Conservation (phyloP, 2,888 invertebrate genomes). For the Ptychoptera albimana region DNA sequence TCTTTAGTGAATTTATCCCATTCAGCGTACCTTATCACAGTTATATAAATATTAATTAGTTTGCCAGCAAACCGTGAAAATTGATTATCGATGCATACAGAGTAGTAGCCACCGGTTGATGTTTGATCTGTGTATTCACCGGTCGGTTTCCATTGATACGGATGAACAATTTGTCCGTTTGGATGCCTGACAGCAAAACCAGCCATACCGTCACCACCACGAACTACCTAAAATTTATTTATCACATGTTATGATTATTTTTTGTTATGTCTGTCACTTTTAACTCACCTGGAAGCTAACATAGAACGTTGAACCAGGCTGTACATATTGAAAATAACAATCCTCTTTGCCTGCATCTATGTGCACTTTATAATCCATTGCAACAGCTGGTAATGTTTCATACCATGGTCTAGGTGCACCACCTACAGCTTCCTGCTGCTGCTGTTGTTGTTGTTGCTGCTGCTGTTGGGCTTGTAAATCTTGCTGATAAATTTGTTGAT, state of each 20-base stretch:
- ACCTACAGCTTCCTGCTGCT: not conserved
- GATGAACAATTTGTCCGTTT: conserved; percentile 66
- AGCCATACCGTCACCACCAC: conserved; percentile 89
- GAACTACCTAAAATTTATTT: conserved; percentile 49
- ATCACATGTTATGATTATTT: not conserved
- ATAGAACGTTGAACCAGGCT: conserved; percentile 81
- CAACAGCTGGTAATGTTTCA: conserved; percentile 76
- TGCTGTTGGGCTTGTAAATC: conserved; percentile 20
- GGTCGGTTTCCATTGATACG: conserved; percentile 80
- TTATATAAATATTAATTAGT: conserved; percentile 76
- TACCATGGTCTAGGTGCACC: conserved; percentile 48
- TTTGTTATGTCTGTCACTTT: too few relatives aligned
- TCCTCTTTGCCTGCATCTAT: conserved; percentile 90
- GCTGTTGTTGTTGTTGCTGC: conserved; percentile 5
- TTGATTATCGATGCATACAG: conserved; percentile 84
- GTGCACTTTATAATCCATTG: conserved; percentile 92
- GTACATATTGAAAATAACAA: conserved; percentile 89
- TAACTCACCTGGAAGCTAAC: conserved; percentile 79
- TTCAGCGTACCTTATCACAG: conserved; percentile 80
- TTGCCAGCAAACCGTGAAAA: conserved; percentile 83
- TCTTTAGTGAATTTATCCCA: conserved; percentile 89
- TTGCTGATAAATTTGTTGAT: conserved; percentile 18
- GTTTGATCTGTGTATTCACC: conserved; percentile 78
- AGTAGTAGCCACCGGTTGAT: conserved; percentile 71
- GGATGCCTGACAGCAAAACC: conserved; percentile 84